Conservation (phyloP, 2,888 invertebrate species). For the Empis livida region DNA sequence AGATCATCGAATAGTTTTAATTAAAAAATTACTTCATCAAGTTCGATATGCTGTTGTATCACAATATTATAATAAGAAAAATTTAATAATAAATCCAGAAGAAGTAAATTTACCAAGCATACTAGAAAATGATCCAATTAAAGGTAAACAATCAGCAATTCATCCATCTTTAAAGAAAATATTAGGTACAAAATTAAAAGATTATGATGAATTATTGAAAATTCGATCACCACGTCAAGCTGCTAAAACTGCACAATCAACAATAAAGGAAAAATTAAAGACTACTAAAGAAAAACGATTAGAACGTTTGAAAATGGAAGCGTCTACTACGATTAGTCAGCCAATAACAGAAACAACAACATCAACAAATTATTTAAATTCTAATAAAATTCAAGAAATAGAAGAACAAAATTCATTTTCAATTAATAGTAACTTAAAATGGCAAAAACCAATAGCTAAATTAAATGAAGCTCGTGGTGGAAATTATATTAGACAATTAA, state of each 20-base stretch:
- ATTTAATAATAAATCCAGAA: constrained; percentile 33
- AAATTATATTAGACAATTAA: constrained; percentile 42
- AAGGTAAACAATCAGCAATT: constrained; percentile 40
- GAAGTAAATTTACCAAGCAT: constrained; percentile 20
- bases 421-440: constrained; percentile 10
- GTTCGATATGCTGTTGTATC: constrained; percentile 45
- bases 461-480: constrained; percentile 41
- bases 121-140: constrained; percentile 17
- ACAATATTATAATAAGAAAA: constrained; percentile 46
- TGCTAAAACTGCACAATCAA: constrained; percentile 35
- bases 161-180: constrained; percentile 68
- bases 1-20: constrained; percentile 48
- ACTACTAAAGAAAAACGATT: constrained; percentile 24
- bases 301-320: constrained; percentile 22
- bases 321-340: constrained; percentile 28
- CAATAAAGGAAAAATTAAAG: constrained; percentile 25
- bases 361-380: background rate
- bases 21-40: constrained; percentile 44
- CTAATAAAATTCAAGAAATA: background rate
- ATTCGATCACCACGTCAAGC: constrained; percentile 38
- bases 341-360: constrained; percentile 6
- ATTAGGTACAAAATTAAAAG: constrained; percentile 45
- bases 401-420: background rate
- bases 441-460: constrained; percentile 31
- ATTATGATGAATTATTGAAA: constrained; percentile 39